A percentile compares a stretch with the other conserved stretches of the same genome.
phyloP scores from a whole-genome alignment of 2,113 vertebrate species.

The Ceyx cyanopectus region DNA sequence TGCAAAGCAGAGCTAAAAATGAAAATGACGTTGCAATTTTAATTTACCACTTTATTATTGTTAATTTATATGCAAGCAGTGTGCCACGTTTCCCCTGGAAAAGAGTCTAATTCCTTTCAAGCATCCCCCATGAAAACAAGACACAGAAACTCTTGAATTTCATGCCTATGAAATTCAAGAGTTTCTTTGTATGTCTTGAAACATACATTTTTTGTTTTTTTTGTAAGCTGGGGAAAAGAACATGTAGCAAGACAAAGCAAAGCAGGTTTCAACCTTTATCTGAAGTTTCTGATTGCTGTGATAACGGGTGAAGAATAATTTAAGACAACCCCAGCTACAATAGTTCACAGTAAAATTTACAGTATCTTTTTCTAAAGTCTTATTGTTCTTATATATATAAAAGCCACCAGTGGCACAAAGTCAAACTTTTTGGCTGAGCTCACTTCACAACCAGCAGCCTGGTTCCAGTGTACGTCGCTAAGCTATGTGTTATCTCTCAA shows the following conservation, averaged over 20 bases:
- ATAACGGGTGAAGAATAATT: slow-evolving; percentile 35
- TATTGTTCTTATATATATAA: not conserved
- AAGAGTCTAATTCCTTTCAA: slow-evolving; percentile 63
- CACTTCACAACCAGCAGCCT: not conserved
- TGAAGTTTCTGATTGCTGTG: slow-evolving; percentile 11
- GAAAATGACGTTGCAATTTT: slow-evolving; percentile 64
- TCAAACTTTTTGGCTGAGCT: not conserved
- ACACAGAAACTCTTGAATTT: slow-evolving; percentile 41
- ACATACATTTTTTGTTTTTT: not conserved
- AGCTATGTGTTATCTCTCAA: not conserved
- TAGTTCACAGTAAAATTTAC: slow-evolving; percentile 31
- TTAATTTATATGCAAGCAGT: slow-evolving; percentile 70
- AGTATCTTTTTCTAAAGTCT: not conserved
- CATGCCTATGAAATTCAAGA: not conserved
- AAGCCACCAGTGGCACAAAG: not conserved
- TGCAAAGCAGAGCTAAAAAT: slow-evolving; percentile 74
- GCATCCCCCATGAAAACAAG: not conserved
- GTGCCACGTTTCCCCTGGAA: slow-evolving; percentile 48
- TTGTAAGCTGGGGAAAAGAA: not conserved
- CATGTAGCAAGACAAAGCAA: not conserved
- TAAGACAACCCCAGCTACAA: slow-evolving; percentile 33
- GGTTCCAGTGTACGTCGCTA: not conserved
- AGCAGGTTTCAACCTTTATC: not conserved
- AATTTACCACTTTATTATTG: slow-evolving; percentile 66
- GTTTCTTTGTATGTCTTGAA: not conserved